These are phyloP conservation scores for Drosophila kepulauana DNA, from an alignment of 1,140 invertebrate genomes.

Conservation along the genomic window DNA sequence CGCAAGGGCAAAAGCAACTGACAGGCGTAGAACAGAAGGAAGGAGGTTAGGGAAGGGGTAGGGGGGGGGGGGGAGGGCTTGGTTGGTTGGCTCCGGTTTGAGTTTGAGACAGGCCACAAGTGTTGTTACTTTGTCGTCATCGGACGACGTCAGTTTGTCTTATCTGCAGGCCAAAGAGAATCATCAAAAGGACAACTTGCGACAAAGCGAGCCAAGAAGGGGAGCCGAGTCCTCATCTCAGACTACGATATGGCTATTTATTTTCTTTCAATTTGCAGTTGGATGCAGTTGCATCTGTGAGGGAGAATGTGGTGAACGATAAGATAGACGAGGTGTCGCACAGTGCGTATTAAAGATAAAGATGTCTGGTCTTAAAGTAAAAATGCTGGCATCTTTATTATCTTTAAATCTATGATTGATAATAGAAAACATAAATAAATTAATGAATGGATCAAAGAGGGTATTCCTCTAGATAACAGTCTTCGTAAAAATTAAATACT, in stretches of 20 bases:
- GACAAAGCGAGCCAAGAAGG: neutral
- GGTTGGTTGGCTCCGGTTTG: neutral
- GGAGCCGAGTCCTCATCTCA: neutral
- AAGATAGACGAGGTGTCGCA: neutral
- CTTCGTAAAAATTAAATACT: too few relatives aligned
- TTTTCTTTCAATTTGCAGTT: constrained; percentile 74
- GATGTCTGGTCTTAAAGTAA: too few relatives aligned
- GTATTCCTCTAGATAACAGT: too few relatives aligned
- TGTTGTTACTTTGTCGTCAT: constrained; percentile 65
- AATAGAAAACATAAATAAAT: too few relatives aligned
- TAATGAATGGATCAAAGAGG: too few relatives aligned
- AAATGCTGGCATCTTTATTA: too few relatives aligned
- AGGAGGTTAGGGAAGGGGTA: too few relatives aligned
- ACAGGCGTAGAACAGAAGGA: constrained; percentile 9
- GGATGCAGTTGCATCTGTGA: neutral
- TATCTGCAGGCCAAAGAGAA: constrained; percentile 53
- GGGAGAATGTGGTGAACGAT: neutral
- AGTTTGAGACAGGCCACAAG: constrained; percentile 42
- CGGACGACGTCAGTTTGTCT: constrained; percentile 60
- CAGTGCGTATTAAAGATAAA: constrained; percentile 9
- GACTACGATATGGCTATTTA: constrained; percentile 63
- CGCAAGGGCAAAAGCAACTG: constrained; percentile 43
- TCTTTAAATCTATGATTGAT: too few relatives aligned
- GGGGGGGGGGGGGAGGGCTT: neutral
- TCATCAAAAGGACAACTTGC: constrained; percentile 26